A percentile compares a stretch with the other conserved stretches of the same genome.
Evolutionary conservation across 2,113 vertebrate species (phyloP).

Genomic region (Puntigrus tetrazona): DNA sequence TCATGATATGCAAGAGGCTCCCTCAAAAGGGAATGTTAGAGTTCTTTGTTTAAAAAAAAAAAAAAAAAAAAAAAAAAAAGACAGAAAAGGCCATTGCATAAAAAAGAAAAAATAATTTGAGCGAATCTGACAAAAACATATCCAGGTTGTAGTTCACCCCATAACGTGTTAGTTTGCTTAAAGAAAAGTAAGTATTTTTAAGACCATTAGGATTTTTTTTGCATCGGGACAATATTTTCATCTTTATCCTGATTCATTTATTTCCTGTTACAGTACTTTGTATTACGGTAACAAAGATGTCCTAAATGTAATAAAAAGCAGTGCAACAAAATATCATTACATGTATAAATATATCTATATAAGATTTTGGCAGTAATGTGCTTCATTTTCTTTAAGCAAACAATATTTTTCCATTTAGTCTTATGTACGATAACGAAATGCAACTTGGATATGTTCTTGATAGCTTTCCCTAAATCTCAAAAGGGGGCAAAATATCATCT

Average conservation of each 20-base stretch:
- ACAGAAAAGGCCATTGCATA: conserved; percentile 62
- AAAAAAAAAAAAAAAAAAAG: conserved; percentile 16
- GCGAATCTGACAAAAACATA: not conserved
- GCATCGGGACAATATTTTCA: not conserved
- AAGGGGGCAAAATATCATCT: not conserved
- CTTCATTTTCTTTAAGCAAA: not conserved
- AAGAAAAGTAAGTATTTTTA: not conserved
- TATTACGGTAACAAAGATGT: not conserved
- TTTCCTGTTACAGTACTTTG: not conserved
- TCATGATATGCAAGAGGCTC: conserved; percentile 64
- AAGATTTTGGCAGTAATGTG: not conserved
- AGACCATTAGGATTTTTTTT: not conserved
- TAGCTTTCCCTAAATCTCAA: not conserved
- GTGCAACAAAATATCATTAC: not conserved
- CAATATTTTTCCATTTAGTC: not conserved
- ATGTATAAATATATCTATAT: not conserved
- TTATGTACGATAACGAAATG: not conserved
- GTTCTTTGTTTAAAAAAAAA: conserved; percentile 40
- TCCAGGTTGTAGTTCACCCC: not conserved
- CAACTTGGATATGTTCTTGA: not conserved
- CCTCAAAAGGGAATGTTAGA: conserved; percentile 59
- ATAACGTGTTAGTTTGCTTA: not conserved
- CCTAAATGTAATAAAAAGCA: not conserved
- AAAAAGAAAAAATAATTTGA: not conserved
- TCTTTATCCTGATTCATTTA: not conserved